Evolutionary conservation across 2,888 invertebrate genomes (phyloP).

Genomic region (Antheraea yamamai): DNA sequence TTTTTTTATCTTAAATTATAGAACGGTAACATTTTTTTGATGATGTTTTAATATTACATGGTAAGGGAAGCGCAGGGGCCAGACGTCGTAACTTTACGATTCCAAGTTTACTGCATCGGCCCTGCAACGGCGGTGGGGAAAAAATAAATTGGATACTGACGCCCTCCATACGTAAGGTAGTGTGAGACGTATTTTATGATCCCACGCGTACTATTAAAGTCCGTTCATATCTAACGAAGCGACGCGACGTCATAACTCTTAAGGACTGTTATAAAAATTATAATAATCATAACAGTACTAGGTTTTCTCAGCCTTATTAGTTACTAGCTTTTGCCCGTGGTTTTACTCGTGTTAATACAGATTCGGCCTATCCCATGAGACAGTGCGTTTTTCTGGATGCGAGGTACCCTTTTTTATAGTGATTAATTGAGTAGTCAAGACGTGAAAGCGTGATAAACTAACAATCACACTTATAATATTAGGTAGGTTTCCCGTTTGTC

Average conservation of each 20-base stretch:
- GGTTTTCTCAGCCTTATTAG: background rate
- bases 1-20: slow-evolving; percentile 7
- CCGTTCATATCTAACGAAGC: slow-evolving; percentile 8
- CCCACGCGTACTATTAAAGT: slow-evolving; percentile 27
- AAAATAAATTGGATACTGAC: slow-evolving; percentile 79
- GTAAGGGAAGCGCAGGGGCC: slow-evolving; percentile 60
- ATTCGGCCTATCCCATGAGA: too few species aligned
- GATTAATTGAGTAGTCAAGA: too few species aligned
- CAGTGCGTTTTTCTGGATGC: too few species aligned
- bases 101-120: slow-evolving; percentile 71
- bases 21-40: slow-evolving; percentile 18
- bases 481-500: background rate
- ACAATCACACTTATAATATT: background rate
- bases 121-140: slow-evolving; percentile 70
- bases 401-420: too few species aligned
- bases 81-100: slow-evolving; percentile 77
- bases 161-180: slow-evolving; percentile 57
- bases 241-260: background rate
- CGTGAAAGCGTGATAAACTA: too few species aligned
- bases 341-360: too few species aligned
- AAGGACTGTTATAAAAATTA: background rate
- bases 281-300: background rate
- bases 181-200: slow-evolving; percentile 59
- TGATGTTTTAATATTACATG: slow-evolving; percentile 40
- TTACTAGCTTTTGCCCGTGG: too few species aligned